Percentiles rank a stretch among this genome's conserved stretches.
Evolutionary conservation across 2,113 vertebrate genomes (phyloP).

Genomic region (chimpanzee (Pan troglodytes)): DNA sequence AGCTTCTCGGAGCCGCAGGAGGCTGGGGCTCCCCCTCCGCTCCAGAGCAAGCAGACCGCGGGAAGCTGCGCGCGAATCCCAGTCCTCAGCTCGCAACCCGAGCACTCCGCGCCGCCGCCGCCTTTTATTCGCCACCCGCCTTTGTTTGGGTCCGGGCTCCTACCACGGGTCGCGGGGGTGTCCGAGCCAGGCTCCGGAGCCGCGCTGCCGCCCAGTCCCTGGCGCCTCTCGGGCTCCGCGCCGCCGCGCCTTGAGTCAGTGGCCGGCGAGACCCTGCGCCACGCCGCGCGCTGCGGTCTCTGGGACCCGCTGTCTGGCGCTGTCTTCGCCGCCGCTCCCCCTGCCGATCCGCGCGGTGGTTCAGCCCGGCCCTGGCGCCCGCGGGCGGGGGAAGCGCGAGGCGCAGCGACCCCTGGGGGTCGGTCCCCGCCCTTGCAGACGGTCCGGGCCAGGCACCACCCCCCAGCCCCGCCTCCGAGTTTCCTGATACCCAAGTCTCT

Average conservation of each 20-base stretch:
- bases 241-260: neutral
- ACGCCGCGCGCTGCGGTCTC: neutral
- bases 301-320: neutral
- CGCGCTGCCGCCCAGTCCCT: neutral
- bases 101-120: constrained; percentile 41
- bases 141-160: constrained; percentile 75
- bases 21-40: neutral
- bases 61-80: rapidly evolving
- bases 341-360: constrained; percentile 62
- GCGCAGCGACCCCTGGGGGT: constrained; percentile 75
- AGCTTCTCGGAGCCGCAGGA: constrained; percentile 31
- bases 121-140: constrained; percentile 79
- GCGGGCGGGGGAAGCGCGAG: neutral
- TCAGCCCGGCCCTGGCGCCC: neutral
- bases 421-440: constrained; percentile 10
- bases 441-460: neutral
- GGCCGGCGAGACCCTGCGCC: neutral
- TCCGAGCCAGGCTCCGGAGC: neutral
- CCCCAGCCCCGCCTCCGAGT: neutral
- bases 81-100: neutral
- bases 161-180: constrained; percentile 68
- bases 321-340: constrained; percentile 15
- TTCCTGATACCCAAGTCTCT: neutral
- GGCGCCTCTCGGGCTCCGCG: neutral
- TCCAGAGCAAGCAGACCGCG: neutral